A percentile compares a stretch with the other conserved stretches of the same genome.
Conservation (phyloP, 2,113 vertebrate species). For the Silurus glanis region DNA sequence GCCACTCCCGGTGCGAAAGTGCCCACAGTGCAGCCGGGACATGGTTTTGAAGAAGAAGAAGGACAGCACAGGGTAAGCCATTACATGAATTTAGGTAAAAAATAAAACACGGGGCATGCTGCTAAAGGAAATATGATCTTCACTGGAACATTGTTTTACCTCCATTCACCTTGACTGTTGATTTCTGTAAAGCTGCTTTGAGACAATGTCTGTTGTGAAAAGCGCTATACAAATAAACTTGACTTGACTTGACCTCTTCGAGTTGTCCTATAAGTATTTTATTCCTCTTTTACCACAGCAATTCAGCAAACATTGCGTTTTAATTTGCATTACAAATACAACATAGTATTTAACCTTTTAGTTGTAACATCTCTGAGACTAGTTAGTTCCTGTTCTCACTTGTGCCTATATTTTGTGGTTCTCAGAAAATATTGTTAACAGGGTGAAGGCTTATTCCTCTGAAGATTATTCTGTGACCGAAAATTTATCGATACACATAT, state of each 20-base stretch:
- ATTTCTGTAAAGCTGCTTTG: too few relatives aligned
- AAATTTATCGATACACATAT: not conserved
- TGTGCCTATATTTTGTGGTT: not conserved
- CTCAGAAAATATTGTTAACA: too few relatives aligned
- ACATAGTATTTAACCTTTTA: not conserved
- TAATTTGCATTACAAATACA: not conserved
- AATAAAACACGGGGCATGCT: not conserved
- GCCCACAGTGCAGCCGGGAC: slow-evolving; percentile 86
- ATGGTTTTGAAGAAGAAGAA: slow-evolving; percentile 91
- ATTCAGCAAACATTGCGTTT: not conserved
- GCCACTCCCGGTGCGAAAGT: slow-evolving; percentile 81
- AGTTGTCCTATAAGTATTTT: not conserved
- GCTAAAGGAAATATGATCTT: not conserved
- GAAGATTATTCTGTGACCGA: not conserved
- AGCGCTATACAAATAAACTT: too few relatives aligned
- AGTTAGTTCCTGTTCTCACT: not conserved
- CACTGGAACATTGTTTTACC: not conserved
- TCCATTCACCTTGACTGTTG: too few relatives aligned
- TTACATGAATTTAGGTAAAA: not conserved
- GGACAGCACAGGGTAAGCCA: slow-evolving; percentile 78
- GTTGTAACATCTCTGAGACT: not conserved
- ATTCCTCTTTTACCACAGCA: not conserved
- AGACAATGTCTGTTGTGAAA: too few relatives aligned
- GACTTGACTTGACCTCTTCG: too few relatives aligned
- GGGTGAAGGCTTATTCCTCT: not conserved